Percentiles rank a stretch among this genome's conserved stretches.
phyloP scores from a whole-genome alignment of 2,797 vertebrate species.

The Pangasius macronema region DNA sequence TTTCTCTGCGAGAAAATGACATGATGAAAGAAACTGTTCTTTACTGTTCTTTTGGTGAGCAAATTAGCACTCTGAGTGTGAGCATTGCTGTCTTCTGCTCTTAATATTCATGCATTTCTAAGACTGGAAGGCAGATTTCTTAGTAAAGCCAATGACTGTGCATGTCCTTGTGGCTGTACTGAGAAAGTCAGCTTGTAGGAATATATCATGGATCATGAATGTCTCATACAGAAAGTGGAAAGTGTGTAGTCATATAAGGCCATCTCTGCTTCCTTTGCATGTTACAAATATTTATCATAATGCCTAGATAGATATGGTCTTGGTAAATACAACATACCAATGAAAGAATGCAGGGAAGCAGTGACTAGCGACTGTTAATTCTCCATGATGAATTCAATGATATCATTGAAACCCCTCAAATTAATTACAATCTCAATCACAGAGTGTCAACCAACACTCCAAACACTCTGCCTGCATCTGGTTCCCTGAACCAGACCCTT shows the following conservation, averaged over 20 bases:
- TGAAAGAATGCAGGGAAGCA: background rate
- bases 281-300: slow-evolving; percentile 2
- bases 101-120: background rate
- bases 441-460: background rate
- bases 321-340: background rate
- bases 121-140: background rate
- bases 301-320: background rate
- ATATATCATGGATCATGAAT: background rate
- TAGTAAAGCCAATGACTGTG: background rate
- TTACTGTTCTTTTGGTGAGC: too few relatives aligned
- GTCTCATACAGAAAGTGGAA: background rate
- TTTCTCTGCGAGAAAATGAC: background rate
- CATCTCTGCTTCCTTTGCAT: slow-evolving; percentile 3
- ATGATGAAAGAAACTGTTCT: slow-evolving; percentile 2
- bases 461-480: background rate
- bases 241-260: background rate
- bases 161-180: background rate
- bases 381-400: background rate
- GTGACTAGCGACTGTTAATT: background rate
- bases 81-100: slow-evolving; percentile 1
- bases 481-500: background rate
- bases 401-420: background rate
- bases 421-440: slow-evolving; percentile 10
- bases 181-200: background rate
- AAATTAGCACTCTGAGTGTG: background rate